Conservation (phyloP, 2,797 vertebrate species). For the Uromys caudimaculatus region DNA sequence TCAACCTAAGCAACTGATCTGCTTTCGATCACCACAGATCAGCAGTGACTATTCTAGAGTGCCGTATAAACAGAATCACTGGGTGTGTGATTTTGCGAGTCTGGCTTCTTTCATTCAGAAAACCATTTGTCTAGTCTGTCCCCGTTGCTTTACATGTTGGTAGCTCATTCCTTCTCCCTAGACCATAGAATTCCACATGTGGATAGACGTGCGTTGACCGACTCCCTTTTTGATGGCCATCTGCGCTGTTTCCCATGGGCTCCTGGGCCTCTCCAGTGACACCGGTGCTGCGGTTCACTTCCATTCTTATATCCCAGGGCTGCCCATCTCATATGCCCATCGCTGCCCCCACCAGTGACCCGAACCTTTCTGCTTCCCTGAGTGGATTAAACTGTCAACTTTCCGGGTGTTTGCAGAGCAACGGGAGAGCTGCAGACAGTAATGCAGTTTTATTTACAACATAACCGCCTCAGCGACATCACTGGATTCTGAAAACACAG, state of each 20-base stretch:
- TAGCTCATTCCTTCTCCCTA: neutral
- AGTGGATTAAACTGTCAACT: conserved; percentile 79
- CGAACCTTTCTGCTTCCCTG: conserved; percentile 58
- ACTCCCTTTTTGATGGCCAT: neutral
- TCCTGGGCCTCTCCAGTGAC: neutral
- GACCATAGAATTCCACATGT: neutral
- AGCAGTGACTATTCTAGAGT: neutral
- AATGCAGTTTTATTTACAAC: conserved; percentile 82
- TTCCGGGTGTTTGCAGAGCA: conserved; percentile 62
- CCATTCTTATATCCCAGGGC: neutral
- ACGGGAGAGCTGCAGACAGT: conserved; percentile 72
- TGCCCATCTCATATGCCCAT: neutral
- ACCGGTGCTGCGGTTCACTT: neutral
- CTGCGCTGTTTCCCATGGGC: neutral
- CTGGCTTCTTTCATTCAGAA: conserved; percentile 42
- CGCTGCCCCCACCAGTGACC: conserved; percentile 48
- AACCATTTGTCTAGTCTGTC: neutral
- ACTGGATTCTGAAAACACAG: conserved; percentile 79
- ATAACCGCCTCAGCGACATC: conserved; percentile 74
- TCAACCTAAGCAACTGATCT: neutral
- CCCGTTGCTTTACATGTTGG: neutral
- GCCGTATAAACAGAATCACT: conserved; percentile 10
- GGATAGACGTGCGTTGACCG: neutral
- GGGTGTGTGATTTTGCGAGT: neutral
- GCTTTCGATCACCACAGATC: neutral